phyloP scores from a whole-genome alignment of 2,113 vertebrate species.

The Nothocercus julius region DNA sequence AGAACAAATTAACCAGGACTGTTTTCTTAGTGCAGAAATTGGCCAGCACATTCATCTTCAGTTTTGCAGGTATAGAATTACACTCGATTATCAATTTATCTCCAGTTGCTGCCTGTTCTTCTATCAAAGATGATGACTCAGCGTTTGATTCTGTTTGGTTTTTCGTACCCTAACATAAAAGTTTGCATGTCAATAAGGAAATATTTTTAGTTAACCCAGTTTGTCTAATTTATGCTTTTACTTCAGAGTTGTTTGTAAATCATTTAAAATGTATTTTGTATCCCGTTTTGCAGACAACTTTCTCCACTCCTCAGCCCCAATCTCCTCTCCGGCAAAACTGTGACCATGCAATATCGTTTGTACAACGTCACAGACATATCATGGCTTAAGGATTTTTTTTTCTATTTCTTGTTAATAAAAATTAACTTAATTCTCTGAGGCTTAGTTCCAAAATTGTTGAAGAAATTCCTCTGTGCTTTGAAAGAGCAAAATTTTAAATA shows the following conservation, averaged over 20 bases:
- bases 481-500: not conserved
- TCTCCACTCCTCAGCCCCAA: not conserved
- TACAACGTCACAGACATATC: not conserved
- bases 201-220: not conserved
- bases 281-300: not conserved
- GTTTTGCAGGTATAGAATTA: not conserved
- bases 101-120: too few relatives aligned
- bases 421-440: not conserved
- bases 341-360: not conserved
- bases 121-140: not conserved
- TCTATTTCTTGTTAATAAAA: not conserved
- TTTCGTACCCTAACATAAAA: not conserved
- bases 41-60: not conserved
- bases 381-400: not conserved
- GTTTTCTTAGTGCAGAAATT: not conserved
- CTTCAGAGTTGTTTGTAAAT: not conserved
- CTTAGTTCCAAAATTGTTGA: not conserved
- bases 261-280: not conserved
- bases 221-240: not conserved
- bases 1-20: not conserved
- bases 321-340: not conserved
- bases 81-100: not conserved
- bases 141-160: not conserved
- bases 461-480: not conserved
- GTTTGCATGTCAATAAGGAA: not conserved